Percentiles rank a stretch among this genome's conserved stretches.
Conservation (phyloP, 2,888 invertebrate genomes). For the Ormyrus rosae region DNA sequence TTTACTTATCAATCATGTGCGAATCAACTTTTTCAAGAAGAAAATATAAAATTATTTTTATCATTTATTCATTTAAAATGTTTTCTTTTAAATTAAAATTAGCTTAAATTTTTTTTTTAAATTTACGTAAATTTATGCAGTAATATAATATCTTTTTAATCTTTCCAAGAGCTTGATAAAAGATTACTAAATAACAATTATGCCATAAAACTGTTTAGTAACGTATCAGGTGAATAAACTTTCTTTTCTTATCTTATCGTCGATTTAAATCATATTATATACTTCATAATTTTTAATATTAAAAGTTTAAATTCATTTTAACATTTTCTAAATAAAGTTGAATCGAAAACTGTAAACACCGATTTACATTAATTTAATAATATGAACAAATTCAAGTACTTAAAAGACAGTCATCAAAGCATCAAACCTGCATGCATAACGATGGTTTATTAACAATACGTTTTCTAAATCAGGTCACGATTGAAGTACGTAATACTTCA, state of each 20-base stretch:
- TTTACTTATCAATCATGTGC: too few relatives aligned
- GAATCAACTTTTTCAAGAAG: too few relatives aligned
- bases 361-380: neutral
- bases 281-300: neutral
- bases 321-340: neutral
- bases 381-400: neutral
- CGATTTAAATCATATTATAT: neutral
- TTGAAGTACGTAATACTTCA: neutral
- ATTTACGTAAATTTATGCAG: too few relatives aligned
- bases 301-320: neutral
- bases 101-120: too few relatives aligned
- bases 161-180: too few relatives aligned
- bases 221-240: neutral
- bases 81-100: too few relatives aligned
- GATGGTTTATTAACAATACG: neutral
- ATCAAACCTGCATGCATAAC: neutral
- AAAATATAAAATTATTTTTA: too few relatives aligned
- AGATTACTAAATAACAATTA: too few relatives aligned
- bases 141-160: too few relatives aligned
- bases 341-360: too few relatives aligned
- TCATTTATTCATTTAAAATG: too few relatives aligned
- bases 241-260: neutral
- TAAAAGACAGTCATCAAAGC: neutral
- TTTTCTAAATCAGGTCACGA: neutral
- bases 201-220: neutral